These are phyloP conservation scores for Macropodus opercularis DNA, from an alignment of 2,797 vertebrate genomes.

Conservation along the genomic window DNA sequence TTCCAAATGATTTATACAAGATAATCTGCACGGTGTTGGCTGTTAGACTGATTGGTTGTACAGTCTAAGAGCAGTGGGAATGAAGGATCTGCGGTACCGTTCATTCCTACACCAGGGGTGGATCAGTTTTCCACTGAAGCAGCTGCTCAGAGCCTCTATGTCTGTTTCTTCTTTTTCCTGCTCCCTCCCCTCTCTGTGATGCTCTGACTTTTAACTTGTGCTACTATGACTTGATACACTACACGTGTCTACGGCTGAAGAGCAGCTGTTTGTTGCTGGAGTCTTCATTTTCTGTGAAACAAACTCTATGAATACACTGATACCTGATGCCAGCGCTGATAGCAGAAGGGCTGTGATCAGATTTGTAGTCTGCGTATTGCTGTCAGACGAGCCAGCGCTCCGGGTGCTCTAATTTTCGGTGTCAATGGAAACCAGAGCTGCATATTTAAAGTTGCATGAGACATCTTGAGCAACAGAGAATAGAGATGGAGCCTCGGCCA, in stretches of 20 bases:
- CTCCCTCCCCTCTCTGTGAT: neutral
- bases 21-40: no score
- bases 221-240: neutral
- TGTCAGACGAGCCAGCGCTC: slow-evolving; percentile 42
- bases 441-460: slow-evolving; percentile 84
- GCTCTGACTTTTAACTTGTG: slow-evolving; percentile 8
- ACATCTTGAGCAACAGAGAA: slow-evolving; percentile 57
- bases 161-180: slow-evolving; percentile 10
- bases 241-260: neutral
- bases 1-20: no score
- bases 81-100: no score
- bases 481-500: slow-evolving; percentile 33
- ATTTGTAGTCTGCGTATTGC: slow-evolving; percentile 55
- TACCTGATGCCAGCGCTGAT: slow-evolving; percentile 16
- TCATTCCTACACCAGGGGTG: no score
- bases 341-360: slow-evolving; percentile 48
- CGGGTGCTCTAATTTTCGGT: slow-evolving; percentile 53
- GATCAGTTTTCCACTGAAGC: no score
- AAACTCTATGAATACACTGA: slow-evolving; percentile 7
- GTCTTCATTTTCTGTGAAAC: slow-evolving; percentile 6
- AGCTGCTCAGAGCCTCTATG: no score
- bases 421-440: slow-evolving; percentile 76
- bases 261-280: slow-evolving; percentile 1
- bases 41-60: no score
- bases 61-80: no score